Conservation (phyloP, 2,888 invertebrate species). For the Cynaeus angustus region DNA sequence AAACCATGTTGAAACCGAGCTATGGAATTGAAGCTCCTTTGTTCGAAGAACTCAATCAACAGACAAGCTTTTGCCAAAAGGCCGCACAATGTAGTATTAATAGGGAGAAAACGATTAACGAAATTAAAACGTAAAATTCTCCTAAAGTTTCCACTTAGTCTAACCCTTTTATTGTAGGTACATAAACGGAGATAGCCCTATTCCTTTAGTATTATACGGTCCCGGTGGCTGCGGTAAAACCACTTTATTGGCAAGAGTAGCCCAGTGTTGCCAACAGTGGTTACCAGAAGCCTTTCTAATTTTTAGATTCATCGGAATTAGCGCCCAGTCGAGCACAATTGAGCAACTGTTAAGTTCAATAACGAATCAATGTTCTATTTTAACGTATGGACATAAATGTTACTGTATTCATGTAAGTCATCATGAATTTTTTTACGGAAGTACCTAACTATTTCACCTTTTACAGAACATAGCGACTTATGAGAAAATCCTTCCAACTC, state of each 20-base stretch:
- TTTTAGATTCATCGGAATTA: constrained; percentile 79
- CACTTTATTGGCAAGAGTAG: constrained; percentile 83
- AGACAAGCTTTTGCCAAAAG: constrained; percentile 82
- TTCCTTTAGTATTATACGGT: constrained; percentile 82
- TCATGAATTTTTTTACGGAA: not conserved
- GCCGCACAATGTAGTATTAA: constrained; percentile 81
- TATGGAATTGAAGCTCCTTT: constrained; percentile 78
- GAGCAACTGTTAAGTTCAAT: constrained; percentile 84
- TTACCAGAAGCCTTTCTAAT: constrained; percentile 76
- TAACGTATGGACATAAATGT: constrained; percentile 80
- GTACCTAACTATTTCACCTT: constrained; percentile 37
- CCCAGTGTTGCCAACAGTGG: constrained; percentile 78
- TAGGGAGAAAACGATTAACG: constrained; percentile 79
- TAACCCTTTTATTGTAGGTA: constrained; percentile 74
- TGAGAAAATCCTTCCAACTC: constrained; percentile 75
- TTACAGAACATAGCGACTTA: constrained; percentile 83
- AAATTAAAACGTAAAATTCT: constrained; percentile 76
- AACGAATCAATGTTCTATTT: constrained; percentile 82
- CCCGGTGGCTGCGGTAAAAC: constrained; percentile 90
- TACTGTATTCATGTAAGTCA: constrained; percentile 76
- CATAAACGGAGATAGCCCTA: constrained; percentile 75
- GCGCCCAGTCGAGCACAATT: constrained; percentile 79
- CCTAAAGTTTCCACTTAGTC: not conserved
- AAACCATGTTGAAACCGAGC: constrained; percentile 75
- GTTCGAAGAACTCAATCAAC: constrained; percentile 82